Percentiles rank a stretch among this genome's conserved stretches.
These are phyloP conservation scores for Notamacropus eugenii DNA, from an alignment of 2,797 vertebrate species.

Conservation along the genomic window DNA sequence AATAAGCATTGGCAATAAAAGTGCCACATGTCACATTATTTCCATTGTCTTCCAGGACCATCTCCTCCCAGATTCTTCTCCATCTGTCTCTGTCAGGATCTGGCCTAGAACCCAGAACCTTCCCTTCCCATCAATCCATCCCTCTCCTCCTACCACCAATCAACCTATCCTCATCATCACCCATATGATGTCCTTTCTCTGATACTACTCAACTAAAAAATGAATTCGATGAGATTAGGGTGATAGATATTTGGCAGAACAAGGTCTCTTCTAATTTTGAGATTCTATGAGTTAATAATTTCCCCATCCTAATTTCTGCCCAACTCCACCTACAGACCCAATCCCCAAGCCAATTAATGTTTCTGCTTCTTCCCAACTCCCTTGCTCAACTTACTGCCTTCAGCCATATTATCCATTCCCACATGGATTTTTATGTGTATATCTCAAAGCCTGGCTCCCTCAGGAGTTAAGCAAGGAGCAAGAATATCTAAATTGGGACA, in stretches of 20 bases:
- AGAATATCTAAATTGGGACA: conserved; percentile 16
- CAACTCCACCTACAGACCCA: conserved; percentile 11
- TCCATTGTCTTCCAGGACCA: conserved; percentile 57
- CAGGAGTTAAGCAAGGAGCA: background rate
- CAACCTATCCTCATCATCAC: background rate
- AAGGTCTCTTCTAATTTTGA: background rate
- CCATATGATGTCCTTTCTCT: background rate
- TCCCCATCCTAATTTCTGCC: conserved; percentile 21
- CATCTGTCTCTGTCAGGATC: conserved; percentile 51
- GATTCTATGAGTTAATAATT: background rate
- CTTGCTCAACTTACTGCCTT: background rate
- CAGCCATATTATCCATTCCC: background rate
- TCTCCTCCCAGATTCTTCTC: conserved; percentile 41
- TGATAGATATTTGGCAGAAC: background rate
- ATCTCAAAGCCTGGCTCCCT: background rate
- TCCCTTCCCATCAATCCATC: conserved; percentile 21
- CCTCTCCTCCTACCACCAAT: background rate
- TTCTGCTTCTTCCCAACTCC: background rate
- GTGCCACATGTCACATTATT: conserved; percentile 35
- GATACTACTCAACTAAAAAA: background rate
- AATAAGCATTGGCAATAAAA: conserved; percentile 55
- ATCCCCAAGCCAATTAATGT: background rate
- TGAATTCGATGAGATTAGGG: background rate
- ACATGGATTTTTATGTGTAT: conserved; percentile 16
- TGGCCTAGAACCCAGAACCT: conserved; percentile 38